Base-by-base conservation (phyloP, 2,113 vertebrate species). In the Rhipidura dahli region DNA sequence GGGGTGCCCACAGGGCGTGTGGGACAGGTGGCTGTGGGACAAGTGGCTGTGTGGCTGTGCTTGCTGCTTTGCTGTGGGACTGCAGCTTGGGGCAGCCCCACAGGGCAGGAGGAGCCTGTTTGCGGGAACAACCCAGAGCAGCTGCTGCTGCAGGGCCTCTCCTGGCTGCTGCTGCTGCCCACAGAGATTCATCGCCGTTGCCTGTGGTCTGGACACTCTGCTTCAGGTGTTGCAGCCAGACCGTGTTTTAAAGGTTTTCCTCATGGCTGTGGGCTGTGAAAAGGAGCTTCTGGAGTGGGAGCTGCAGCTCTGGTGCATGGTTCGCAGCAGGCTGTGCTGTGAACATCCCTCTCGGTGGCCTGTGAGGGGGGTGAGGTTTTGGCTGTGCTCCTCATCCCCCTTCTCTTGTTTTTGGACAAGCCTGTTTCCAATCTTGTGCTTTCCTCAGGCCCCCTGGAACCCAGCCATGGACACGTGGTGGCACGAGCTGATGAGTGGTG, bases 361-460 rank as follows among this genome's bases (percentile, higher is more conserved):
- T 0, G 0, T 16, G 39, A 60, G 0, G 5, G 12, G 42, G 23
- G 10, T 0, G 1, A 79, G 22, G 24, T 23, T 28, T 51, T 50
- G 66, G 39, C 35, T 70, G n/a, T 44, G 23, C 23, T 50, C 30
- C 37, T 89, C 11, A 3, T 45, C 4, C 14, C 11, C 4, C 6
- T 3, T 16, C 50, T 56, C 13, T 40, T 50, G 33, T 59, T 70
- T 87, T 76, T 79, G 66, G n/a, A 10, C 4, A 7, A 75, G 68
- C 7, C 35, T 92, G 15, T 69, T 81, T 51, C 54, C 53, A 57
- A 86, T 66, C 7, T 5, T 63, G 8, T 95, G 72, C 45, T 88
- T 61, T 86, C 56, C 86, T 50, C 97, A 99, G 99, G 97, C 97
- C 24, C 97, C 98, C 22, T 99, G 99, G 99, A 98, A 99, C 96